Evolutionary conservation across 2,113 vertebrate genomes (phyloP), one percentile per base, ranked within the genome.

Genomic region (Micronycteris hirsuta): DNA sequence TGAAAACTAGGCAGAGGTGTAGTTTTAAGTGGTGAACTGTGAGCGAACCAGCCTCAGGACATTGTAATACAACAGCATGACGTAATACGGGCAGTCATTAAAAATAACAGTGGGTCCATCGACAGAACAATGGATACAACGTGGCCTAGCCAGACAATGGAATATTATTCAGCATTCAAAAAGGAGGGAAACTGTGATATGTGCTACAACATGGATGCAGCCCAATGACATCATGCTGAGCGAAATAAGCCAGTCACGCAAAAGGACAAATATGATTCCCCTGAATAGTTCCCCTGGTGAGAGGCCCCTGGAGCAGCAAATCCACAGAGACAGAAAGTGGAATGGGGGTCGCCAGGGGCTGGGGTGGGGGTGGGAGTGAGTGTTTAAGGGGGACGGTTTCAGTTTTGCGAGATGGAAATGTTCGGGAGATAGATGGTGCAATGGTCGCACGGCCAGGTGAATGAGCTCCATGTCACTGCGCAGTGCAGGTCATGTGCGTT

Each of bases 391-490:
- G 14, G 15, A 65, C 49, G 38, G 70, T 47, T 36, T 47, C 13
- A 1, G 26, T 58, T 63, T 26, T 38, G 38, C 26, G 31, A 17
- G 56, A 58, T 20, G 47, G 11, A 13, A 71, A 56, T 20, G 10
- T 31, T 26, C 33, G 12, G 13, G 12, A 49, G 12, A 12, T 28
- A 49, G 38, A 20, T 2, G 7, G 33, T 10, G 19, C 12, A 11
- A 4, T 41, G 16, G 49, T 19, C 0, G 7, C 7, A 22, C 16
- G 11, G 8, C n/a, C 22, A 12, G 14, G 43, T 4, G 14, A 7
- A 22, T 7, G 38, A 7, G 2, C 16, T 43, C 1, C 0, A 0
- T 6, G 33, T 2, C 80, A 14, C 68, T 4, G 3, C 58, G 38
- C 61, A 8, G 24, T 4, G 33, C 36, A 28, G 4, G 9, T 11